Percentiles rank a stretch among this genome's conserved stretches.
phyloP scores from a whole-genome alignment of 2,888 invertebrate species.

The Ferrisia virgata region DNA sequence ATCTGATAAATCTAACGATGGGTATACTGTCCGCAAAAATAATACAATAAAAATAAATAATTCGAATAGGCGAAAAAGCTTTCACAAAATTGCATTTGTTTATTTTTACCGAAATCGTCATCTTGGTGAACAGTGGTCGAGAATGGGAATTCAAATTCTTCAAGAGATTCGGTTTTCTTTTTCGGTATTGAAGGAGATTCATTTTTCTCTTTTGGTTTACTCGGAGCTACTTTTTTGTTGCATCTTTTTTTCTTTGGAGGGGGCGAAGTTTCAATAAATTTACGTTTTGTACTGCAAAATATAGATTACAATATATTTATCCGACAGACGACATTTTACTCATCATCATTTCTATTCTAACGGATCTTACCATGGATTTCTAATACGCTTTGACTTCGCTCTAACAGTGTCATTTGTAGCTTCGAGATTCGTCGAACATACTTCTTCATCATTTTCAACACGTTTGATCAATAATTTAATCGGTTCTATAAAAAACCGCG shows the following conservation, averaged over 20 bases:
- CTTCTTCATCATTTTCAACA: constrained; percentile 39
- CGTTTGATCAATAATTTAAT: constrained; percentile 35
- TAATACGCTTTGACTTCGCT: constrained; percentile 32
- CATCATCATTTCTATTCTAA: too few species aligned
- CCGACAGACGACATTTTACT: too few species aligned
- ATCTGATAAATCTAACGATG: background rate
- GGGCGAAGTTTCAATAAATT: background rate
- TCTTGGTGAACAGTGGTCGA: constrained; percentile 29
- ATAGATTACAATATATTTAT: background rate
- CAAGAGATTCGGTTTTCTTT: background rate
- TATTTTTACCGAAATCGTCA: constrained; percentile 24
- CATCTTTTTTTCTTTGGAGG: constrained; percentile 15
- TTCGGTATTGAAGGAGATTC: background rate
- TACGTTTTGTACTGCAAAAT: constrained; percentile 29
- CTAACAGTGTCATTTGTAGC: background rate
- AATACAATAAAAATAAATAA: too few species aligned
- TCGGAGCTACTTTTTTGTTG: background rate
- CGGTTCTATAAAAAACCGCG: background rate
- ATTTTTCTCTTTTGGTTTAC: constrained; percentile 18
- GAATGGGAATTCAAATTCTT: constrained; percentile 31
- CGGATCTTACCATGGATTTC: constrained; percentile 12
- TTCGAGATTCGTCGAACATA: background rate
- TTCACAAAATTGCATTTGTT: background rate
- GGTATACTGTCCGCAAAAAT: constrained; percentile 12
- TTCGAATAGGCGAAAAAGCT: background rate